Conservation (phyloP, 2,113 vertebrate species). For the Oryzias melastigma region DNA sequence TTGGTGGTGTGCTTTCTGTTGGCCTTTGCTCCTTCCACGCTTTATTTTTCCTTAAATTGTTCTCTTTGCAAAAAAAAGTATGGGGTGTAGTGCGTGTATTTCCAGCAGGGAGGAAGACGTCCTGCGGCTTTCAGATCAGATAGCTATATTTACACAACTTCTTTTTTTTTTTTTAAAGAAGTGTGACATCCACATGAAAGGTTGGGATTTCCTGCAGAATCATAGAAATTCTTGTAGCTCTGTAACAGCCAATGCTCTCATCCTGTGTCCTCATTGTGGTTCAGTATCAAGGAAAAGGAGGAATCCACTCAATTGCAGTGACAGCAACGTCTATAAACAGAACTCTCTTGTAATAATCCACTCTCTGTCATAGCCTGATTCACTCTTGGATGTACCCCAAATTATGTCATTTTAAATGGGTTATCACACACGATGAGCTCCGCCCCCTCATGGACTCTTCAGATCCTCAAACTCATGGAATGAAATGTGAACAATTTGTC, state of each 20-base stretch:
- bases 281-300: slow-evolving; percentile 20
- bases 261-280: slow-evolving; percentile 60
- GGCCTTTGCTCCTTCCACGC: slow-evolving; percentile 43
- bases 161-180: no score
- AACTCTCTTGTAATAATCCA: neutral
- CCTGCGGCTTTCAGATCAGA: slow-evolving; percentile 40
- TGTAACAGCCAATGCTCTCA: slow-evolving; percentile 46
- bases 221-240: slow-evolving; percentile 52
- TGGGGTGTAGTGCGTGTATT: neutral
- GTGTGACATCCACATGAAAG: neutral
- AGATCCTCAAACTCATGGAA: neutral
- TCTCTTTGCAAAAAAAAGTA: slow-evolving; percentile 62
- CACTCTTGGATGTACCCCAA: slow-evolving; percentile 1
- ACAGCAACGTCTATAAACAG: slow-evolving; percentile 13
- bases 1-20: slow-evolving; percentile 34
- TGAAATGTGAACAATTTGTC: neutral
- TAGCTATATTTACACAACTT: no score
- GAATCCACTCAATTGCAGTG: slow-evolving; percentile 43
- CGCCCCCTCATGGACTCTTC: slow-evolving; percentile 16
- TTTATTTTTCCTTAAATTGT: slow-evolving; percentile 72
- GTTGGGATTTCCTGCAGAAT: slow-evolving; percentile 54
- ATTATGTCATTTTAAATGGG: slow-evolving; percentile 27
- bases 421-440: slow-evolving; percentile 9
- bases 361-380: slow-evolving; percentile 29
- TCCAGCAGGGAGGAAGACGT: neutral